Conservation (phyloP, 2,888 invertebrate species). For the Carterocephalus palaemon region DNA sequence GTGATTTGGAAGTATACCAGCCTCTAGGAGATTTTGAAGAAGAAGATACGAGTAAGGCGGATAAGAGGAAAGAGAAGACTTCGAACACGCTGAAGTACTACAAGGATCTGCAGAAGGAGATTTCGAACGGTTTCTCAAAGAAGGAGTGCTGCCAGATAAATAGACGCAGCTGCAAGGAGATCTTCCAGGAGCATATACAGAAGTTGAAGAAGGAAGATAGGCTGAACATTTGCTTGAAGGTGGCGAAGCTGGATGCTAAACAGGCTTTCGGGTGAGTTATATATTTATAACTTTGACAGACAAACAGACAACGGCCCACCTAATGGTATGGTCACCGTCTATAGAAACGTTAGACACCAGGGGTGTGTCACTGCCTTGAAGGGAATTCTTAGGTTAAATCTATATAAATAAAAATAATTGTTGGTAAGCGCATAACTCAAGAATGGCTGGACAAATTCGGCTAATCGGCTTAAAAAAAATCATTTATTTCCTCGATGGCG, state of each 20-base stretch:
- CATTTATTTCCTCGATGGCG: no score
- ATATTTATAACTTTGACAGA: no score
- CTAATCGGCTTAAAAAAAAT: no score
- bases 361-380: no score
- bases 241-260: conserved; percentile 53
- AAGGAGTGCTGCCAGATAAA: conserved; percentile 55
- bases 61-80: conserved; percentile 6
- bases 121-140: conserved; percentile 49
- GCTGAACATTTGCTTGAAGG: conserved; percentile 48
- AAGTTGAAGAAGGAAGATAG: conserved; percentile 45
- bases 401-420: no score
- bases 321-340: no score
- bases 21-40: conserved; percentile 38
- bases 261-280: conserved; percentile 50
- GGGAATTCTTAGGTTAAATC: no score
- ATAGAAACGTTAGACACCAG: no score
- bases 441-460: no score
- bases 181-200: conserved; percentile 49
- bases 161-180: conserved; percentile 46
- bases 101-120: conserved; percentile 63
- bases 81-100: conserved; percentile 47
- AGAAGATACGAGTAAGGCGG: conserved; percentile 25
- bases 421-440: no score
- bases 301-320: no score
- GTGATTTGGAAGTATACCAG: conserved; percentile 60